A percentile compares a stretch with the other conserved stretches of the same genome.
Conservation (phyloP, 2,113 vertebrate species). For the Anarrhichthys ocellatus region DNA sequence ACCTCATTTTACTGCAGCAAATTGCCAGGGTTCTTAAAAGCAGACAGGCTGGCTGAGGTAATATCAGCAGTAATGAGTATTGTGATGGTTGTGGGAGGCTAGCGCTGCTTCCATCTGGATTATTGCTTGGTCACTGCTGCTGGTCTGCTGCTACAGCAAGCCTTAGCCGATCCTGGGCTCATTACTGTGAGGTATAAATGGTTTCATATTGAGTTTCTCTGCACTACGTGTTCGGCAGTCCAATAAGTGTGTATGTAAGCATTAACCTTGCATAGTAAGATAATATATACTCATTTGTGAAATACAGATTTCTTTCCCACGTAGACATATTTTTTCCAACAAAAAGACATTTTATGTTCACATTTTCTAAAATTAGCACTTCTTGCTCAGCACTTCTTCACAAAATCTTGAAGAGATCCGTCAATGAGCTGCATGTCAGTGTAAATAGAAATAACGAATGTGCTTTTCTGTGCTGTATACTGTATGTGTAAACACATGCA, state of each 20-base stretch:
- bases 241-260: background rate
- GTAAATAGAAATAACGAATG: background rate
- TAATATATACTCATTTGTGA: background rate
- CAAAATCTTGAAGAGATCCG: background rate
- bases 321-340: background rate
- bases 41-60: constrained; percentile 67
- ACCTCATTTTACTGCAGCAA: constrained; percentile 74
- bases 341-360: background rate
- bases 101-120: constrained; percentile 66
- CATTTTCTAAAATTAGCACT: background rate
- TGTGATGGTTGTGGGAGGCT: constrained; percentile 66
- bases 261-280: background rate
- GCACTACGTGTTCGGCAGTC: background rate
- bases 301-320: background rate
- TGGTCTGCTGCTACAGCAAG: constrained; percentile 50
- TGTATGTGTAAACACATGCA: background rate
- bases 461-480: constrained; percentile 4
- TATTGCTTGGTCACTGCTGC: constrained; percentile 69
- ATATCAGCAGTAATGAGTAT: constrained; percentile 76
- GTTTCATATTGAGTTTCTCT: constrained; percentile 32
- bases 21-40: constrained; percentile 77
- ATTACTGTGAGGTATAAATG: constrained; percentile 38
- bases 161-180: constrained; percentile 24
- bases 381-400: background rate
- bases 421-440: constrained; percentile 5